Base-by-base conservation (phyloP, 2,113 vertebrate genomes). In the Hyla sarda region DNA sequence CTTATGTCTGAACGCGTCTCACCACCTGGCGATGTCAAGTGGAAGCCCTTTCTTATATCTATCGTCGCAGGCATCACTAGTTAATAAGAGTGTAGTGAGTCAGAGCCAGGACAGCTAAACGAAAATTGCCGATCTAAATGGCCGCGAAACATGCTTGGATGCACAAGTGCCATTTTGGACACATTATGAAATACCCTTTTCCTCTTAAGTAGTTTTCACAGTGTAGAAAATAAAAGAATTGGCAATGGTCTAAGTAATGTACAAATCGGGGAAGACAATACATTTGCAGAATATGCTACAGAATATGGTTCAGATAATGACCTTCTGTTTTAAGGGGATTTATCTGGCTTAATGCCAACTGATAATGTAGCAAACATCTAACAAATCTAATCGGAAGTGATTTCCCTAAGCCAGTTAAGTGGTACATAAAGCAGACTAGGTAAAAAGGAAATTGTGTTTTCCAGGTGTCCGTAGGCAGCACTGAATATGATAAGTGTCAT, bases 1-100 rank as follows among this genome's bases (percentile, higher is more conserved):
- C 76, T 86, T 73, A 41, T 79, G 47, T 71, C 30, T 80, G 16
- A 86, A 80, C n/a, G 56, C 19, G 83, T 65, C 47, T 85, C 75
- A 78, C 32, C 74, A 71, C 75, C 75, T 79, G 60, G 58, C n/a
- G 25, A 67, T 85, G 58, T 47, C 41, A 65, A 23, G 28, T 67
- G 41, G 25, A 32, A 25, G 21, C 25, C 32, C 28, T 60, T 52
- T 77, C 56, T 67, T 74, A 37, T 83, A 73, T 37, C 72, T 76
- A 23, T 34, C 56, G 11, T 17, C 13, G 2, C 60, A 34, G 25
- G 47, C 47, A n/a, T 76, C 34, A 75, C 82, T 50, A 72, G 65
- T 82, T 82, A 69, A 71, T 30, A 82, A 67, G 47, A 21, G 32
- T 17, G 34, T 16, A 58, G 56, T 28, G 78, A 62, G 34, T 65